phyloP scores from a whole-genome alignment of 1,140 invertebrate species.

The Mesaphorura yosii region DNA sequence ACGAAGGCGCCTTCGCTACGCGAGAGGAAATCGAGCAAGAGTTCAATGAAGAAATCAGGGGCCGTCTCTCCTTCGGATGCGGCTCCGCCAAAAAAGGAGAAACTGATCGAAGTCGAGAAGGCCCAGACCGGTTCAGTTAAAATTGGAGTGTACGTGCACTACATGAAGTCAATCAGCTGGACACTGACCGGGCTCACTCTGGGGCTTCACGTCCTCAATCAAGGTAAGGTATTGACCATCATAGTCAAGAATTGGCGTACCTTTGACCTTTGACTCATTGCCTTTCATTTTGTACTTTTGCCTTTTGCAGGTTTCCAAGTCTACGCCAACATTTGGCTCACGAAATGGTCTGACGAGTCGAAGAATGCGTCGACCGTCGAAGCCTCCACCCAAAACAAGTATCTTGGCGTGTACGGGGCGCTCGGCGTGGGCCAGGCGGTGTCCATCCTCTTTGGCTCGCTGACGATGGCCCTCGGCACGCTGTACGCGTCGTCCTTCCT shows the following conservation, averaged over 20 bases:
- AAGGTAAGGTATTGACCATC: conserved; percentile 19
- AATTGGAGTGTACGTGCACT: conserved; percentile 76
- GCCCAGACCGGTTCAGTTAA: conserved; percentile 82
- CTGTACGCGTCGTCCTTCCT: conserved; percentile 52
- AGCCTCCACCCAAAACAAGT: conserved; percentile 51
- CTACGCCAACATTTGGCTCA: conserved; percentile 85
- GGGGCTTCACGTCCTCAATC: conserved; percentile 47
- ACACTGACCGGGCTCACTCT: conserved; percentile 59
- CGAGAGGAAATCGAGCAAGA: not conserved
- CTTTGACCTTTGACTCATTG: not conserved
- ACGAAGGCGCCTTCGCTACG: not conserved
- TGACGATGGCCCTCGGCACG: conserved; percentile 33
- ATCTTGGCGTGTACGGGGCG: conserved; percentile 75
- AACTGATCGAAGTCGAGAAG: conserved; percentile 73
- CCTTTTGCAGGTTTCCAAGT: conserved; percentile 69
- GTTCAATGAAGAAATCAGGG: not conserved
- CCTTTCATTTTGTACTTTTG: not conserved
- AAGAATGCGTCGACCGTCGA: conserved; percentile 43
- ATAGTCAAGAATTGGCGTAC: not conserved
- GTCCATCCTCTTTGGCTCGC: conserved; percentile 5
- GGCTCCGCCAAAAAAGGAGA: too few relatives aligned
- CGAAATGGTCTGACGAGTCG: conserved; percentile 65
- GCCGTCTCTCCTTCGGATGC: too few relatives aligned
- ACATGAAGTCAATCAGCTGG: conserved; percentile 70
- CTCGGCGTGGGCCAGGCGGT: conserved; percentile 63